A percentile compares a stretch with the other conserved stretches of the same genome.
These are phyloP conservation scores for Pogonocichla stellata DNA, from an alignment of 2,113 vertebrate species.

Conservation along the genomic window DNA sequence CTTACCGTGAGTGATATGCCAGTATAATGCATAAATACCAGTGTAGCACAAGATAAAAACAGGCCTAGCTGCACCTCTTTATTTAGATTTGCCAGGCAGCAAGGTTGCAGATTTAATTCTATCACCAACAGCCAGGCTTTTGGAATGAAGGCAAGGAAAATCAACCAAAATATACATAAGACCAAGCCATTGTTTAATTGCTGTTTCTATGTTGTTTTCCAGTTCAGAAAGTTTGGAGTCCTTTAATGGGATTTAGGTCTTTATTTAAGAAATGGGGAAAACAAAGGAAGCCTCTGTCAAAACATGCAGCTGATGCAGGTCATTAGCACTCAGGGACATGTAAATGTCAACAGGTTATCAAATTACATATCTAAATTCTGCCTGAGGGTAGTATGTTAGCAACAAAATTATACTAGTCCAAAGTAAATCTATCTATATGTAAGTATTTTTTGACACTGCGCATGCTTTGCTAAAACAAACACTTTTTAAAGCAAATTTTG, in stretches of 20 bases:
- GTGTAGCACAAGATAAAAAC: background rate
- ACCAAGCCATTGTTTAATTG: background rate
- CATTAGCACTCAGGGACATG: background rate
- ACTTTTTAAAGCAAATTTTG: background rate
- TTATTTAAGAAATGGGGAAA: background rate
- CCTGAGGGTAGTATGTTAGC: background rate
- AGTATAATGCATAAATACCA: background rate
- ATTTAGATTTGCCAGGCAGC: background rate
- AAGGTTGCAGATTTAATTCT: background rate
- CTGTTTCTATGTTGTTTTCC: background rate
- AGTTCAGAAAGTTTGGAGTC: background rate
- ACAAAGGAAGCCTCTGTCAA: background rate
- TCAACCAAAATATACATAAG: background rate
- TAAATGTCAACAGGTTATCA: conserved; percentile 11
- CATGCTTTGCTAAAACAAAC: background rate
- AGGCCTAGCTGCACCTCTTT: background rate
- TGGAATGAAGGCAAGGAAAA: background rate
- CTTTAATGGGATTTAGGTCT: background rate
- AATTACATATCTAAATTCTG: background rate
- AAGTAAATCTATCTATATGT: background rate
- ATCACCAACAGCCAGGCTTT: background rate
- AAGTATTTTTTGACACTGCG: background rate
- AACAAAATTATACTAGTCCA: background rate
- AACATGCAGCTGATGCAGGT: background rate
- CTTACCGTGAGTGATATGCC: background rate